phyloP scores from a whole-genome alignment of 1,140 invertebrate genomes.

The Orchestia grillus region DNA sequence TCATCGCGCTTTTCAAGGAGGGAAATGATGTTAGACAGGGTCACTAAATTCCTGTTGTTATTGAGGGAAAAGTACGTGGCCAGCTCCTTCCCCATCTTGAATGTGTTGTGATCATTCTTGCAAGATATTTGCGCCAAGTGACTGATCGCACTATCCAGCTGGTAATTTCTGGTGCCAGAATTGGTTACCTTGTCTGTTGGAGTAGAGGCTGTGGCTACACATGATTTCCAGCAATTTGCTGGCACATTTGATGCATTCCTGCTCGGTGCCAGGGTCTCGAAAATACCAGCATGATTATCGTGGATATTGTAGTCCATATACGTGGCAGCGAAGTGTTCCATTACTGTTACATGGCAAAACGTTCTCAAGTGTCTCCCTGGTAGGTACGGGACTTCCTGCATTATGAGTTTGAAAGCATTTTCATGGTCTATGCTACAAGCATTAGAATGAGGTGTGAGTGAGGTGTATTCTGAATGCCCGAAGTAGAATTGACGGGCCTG shows the following conservation, averaged over 20 bases:
- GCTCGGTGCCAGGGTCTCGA: not conserved
- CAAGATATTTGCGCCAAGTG: not conserved
- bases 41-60: not conserved
- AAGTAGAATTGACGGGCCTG: constrained; percentile 34
- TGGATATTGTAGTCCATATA: not conserved
- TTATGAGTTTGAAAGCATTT: not conserved
- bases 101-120: constrained; percentile 30
- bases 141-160: constrained; percentile 24
- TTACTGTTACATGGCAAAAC: not conserved
- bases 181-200: not conserved
- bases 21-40: constrained; percentile 5
- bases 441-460: not conserved
- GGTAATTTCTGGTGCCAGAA: constrained; percentile 9
- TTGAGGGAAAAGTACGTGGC: constrained; percentile 18
- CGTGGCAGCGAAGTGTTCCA: constrained; percentile 17
- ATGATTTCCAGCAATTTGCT: not conserved
- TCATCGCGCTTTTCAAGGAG: not conserved
- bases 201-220: not conserved
- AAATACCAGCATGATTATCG: not conserved
- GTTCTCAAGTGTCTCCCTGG: not conserved
- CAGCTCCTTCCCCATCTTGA: constrained; percentile 21
- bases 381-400: not conserved
- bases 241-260: not conserved
- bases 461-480: not conserved
- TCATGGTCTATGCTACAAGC: not conserved